Evolutionary conservation across 2,113 vertebrate species (phyloP).

Genomic region (Burhinus oedicnemus): DNA sequence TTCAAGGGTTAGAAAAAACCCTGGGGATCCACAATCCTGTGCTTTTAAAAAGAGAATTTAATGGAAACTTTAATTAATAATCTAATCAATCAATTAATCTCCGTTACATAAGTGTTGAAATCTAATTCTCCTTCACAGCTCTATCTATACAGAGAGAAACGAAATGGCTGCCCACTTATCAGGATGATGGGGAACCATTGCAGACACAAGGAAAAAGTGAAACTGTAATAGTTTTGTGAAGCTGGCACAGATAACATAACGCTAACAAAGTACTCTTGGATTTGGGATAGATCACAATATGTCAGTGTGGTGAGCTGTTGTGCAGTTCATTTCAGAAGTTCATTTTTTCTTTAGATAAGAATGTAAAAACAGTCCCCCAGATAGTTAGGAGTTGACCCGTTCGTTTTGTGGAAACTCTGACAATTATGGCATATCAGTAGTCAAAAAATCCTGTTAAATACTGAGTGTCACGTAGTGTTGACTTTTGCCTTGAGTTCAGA

Average conservation of each 20-base stretch:
- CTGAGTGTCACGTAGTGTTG: not conserved
- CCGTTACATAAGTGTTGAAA: slow-evolving; percentile 72
- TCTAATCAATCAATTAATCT: slow-evolving; percentile 86
- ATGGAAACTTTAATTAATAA: slow-evolving; percentile 85
- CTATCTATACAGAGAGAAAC: slow-evolving; percentile 67
- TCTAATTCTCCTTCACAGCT: slow-evolving; percentile 76
- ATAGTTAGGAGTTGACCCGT: not conserved
- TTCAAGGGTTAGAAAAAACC: slow-evolving; percentile 66
- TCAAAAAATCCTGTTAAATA: not conserved
- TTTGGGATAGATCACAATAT: slow-evolving; percentile 18
- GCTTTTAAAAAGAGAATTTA: slow-evolving; percentile 73
- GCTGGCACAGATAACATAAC: slow-evolving; percentile 5
- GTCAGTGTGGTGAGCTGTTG: not conserved
- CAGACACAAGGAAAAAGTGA: slow-evolving; percentile 67
- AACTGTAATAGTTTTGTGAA: slow-evolving; percentile 65
- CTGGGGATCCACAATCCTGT: slow-evolving; percentile 67
- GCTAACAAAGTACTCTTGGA: slow-evolving; percentile 27
- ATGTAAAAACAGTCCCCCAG: not conserved
- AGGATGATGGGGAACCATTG: slow-evolving; percentile 60
- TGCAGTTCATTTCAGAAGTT: slow-evolving; percentile 5
- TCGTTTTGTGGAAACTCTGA: not conserved
- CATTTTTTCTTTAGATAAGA: not conserved
- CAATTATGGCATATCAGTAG: not conserved
- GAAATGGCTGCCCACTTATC: slow-evolving; percentile 74
- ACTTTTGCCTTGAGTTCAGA: slow-evolving; percentile 50